Evolutionary conservation across 1,140 invertebrate species (phyloP).

Genomic region (Penaeus indicus): DNA sequence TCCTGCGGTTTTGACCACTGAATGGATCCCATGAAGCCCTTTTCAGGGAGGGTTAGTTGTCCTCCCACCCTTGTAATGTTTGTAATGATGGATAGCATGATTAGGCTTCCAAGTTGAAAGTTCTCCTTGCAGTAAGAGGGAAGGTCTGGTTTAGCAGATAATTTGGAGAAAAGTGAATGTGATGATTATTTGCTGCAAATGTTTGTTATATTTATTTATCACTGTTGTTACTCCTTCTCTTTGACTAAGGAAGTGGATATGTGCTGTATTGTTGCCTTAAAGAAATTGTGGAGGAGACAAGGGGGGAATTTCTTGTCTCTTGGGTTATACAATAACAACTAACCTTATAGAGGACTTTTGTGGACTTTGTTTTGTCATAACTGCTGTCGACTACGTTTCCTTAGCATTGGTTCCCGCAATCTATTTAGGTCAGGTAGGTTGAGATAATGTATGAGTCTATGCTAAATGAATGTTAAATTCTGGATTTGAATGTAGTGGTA

Average conservation of each 20-base stretch:
- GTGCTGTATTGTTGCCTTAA: conserved; percentile 1
- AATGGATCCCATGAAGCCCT: conserved; percentile 52
- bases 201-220: too few species aligned
- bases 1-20: conserved; percentile 52
- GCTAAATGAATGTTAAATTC: too few species aligned
- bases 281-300: conserved; percentile 26
- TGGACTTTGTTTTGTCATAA: conserved; percentile 39
- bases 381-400: conserved; percentile 37
- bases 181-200: too few species aligned
- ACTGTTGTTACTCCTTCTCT: too few species aligned
- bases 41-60: conserved; percentile 57
- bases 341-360: conserved; percentile 43
- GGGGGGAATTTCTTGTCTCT: conserved; percentile 12
- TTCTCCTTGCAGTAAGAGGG: background rate
- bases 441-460: too few species aligned
- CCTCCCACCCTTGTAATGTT: too few species aligned
- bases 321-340: conserved; percentile 47
- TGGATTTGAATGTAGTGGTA: too few species aligned
- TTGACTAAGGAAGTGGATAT: conserved; percentile 35
- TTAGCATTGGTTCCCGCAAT: conserved; percentile 45
- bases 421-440: conserved; percentile 48
- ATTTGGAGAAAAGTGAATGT: too few species aligned
- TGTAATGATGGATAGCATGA: background rate
- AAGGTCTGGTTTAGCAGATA: too few species aligned
- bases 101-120: background rate